Evolutionary conservation across 2,797 vertebrate genomes (phyloP), one percentile per base, ranked within the genome.

Genomic region (Acanthurus leucopareius): DNA sequence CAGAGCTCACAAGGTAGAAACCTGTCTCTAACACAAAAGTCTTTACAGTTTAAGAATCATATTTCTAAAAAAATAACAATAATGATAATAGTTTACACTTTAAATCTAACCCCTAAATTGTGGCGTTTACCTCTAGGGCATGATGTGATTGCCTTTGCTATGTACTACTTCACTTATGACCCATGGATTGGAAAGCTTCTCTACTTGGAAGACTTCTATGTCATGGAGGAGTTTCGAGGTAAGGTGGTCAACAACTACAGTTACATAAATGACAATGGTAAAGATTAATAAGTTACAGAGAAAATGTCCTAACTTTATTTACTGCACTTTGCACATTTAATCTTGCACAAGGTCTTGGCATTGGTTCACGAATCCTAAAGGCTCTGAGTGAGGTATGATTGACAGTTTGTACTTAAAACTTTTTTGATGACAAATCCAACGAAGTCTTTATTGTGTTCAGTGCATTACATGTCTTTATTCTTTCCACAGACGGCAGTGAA

Each of bases 161-260:
- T 92, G 90, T 95, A 96, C 83, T 96, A 96, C 79, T 95, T 95
- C 83, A 96, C 93, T 17, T 97, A 96, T 4, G 92, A 96, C 75
- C 93, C 95, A 48, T 94, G 93, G 94, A 95, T 91, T 84, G 95
- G 95, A 75, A 97, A 96, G 82, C 90, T 95, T 60, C 91, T 96
- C 69, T 96, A 97, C 85, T 90, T 97, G 69, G 94, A 97, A 75
- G 95, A 96, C 81, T 96, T 97, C 80, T 97, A 94, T 44, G 93
- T 94, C 54, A 96, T 77, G 89, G 66, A 94, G 78, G 88, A 92
- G 58, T 94, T 93, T 70, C 79, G 90, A 80, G 94, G 95, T 96
- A 92, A 79, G 69, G 35, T 25, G 77, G 32, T 4, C 56, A 1
- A 28, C 7, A 19, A n/a, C 17, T 35, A 5, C 40, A 32, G 72